Conservation (phyloP, 2,797 vertebrate genomes). For the Clarias platycephalus region DNA sequence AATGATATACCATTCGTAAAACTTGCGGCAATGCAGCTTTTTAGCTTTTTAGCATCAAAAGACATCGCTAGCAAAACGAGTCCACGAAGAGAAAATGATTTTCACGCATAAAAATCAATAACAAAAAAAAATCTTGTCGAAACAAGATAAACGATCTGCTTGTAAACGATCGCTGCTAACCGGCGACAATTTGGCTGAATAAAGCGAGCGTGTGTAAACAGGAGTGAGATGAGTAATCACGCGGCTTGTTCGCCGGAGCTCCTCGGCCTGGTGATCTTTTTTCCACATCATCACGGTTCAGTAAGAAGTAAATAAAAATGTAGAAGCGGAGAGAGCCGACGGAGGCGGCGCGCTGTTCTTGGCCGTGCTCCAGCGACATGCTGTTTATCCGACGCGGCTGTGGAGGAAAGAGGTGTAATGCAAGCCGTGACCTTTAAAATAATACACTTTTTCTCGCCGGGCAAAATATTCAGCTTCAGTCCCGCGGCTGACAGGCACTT, state of each 20-base stretch:
- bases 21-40: neutral
- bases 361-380: constrained; percentile 41
- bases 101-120: neutral
- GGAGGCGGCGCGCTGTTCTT: constrained; percentile 21
- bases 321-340: constrained; percentile 14
- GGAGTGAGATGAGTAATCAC: neutral
- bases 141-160: neutral
- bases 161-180: neutral
- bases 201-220: neutral
- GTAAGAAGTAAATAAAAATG: constrained; percentile 29
- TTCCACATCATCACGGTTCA: neutral
- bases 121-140: neutral
- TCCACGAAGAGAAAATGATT: neutral
- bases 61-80: neutral
- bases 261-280: neutral
- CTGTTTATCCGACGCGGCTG: constrained; percentile 65
- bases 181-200: no score
- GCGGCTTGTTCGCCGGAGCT: neutral
- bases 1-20: neutral
- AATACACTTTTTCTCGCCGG: constrained; percentile 75
- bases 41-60: neutral
- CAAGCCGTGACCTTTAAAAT: constrained; percentile 78
- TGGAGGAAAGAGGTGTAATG: constrained; percentile 65
- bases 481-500: constrained; percentile 69
- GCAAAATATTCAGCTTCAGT: constrained; percentile 73